A percentile compares a stretch with the other conserved stretches of the same genome.
Evolutionary conservation across 2,797 vertebrate genomes (phyloP).

Genomic region (Neoniphon sammara): DNA sequence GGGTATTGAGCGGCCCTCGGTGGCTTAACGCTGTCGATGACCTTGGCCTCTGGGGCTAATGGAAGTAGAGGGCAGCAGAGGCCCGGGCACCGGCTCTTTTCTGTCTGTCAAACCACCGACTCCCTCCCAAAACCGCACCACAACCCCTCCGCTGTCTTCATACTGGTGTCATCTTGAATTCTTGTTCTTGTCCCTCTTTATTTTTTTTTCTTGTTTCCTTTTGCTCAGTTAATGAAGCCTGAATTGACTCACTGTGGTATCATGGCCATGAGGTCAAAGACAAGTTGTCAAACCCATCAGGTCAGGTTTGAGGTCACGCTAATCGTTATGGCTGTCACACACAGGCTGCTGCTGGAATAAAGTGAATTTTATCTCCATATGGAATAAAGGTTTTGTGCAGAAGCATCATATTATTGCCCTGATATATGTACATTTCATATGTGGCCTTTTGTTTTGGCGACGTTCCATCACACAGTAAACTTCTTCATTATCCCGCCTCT

Average conservation of each 20-base stretch:
- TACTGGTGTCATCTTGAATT: conserved; percentile 4
- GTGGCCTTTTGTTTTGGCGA: background rate
- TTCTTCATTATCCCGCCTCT: conserved; percentile 55
- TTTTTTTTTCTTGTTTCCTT: background rate
- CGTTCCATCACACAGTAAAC: conserved; percentile 50
- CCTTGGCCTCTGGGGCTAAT: conserved; percentile 82
- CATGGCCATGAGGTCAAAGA: conserved; percentile 5
- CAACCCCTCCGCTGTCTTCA: conserved; percentile 14
- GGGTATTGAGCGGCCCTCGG: conserved; percentile 66
- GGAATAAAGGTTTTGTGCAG: background rate
- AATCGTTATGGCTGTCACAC: background rate
- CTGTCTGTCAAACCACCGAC: conserved; percentile 27
- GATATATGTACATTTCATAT: too few species aligned
- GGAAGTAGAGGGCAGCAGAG: conserved; percentile 77
- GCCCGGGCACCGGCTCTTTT: conserved; percentile 26
- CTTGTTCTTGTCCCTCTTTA: background rate
- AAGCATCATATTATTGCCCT: background rate
- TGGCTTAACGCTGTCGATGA: conserved; percentile 69
- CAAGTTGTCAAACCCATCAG: conserved; percentile 6
- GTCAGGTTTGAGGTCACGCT: conserved; percentile 34
- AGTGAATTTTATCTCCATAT: background rate
- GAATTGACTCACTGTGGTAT: conserved; percentile 10
- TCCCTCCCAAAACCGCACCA: conserved; percentile 17
- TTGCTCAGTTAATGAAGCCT: background rate
- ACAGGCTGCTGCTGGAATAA: background rate